phyloP scores from a whole-genome alignment of 2,113 vertebrate species.

The Ranitomeya imitator region DNA sequence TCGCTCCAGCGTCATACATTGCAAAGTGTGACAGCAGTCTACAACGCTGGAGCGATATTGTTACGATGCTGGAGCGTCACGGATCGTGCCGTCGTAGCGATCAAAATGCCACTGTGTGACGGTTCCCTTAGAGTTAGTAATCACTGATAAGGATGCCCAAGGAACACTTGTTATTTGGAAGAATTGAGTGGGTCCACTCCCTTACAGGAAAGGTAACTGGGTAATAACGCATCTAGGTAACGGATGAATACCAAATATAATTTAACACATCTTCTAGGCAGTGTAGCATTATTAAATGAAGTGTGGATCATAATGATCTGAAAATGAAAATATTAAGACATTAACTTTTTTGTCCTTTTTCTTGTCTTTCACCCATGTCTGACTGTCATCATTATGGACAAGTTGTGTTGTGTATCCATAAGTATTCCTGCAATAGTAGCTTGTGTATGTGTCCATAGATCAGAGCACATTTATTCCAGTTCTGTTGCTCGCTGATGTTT shows the following conservation, averaged over 20 bases:
- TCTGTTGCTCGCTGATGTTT: not conserved
- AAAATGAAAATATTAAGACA: not conserved
- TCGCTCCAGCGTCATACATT: too few species aligned
- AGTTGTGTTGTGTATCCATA: not conserved
- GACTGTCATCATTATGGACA: not conserved
- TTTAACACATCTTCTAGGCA: not conserved
- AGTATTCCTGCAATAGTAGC: not conserved
- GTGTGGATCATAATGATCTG: not conserved
- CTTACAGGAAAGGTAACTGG: not conserved
- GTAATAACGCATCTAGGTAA: not conserved
- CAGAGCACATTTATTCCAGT: not conserved
- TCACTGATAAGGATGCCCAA: not conserved
- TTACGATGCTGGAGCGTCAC: too few species aligned
- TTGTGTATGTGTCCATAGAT: not conserved
- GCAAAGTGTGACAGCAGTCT: too few species aligned
- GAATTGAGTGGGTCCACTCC: not conserved
- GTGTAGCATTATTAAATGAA: not conserved
- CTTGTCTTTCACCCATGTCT: not conserved
- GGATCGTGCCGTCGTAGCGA: too few species aligned
- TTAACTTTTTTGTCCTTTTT: not conserved
- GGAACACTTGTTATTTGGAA: not conserved
- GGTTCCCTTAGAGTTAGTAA: too few species aligned
- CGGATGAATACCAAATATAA: not conserved
- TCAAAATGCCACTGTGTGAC: too few species aligned
- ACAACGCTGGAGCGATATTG: too few species aligned